A percentile compares a stretch with the other conserved stretches of the same genome.
Conservation (phyloP, 2,888 invertebrate species). For the Brachynemurus nebulosus region DNA sequence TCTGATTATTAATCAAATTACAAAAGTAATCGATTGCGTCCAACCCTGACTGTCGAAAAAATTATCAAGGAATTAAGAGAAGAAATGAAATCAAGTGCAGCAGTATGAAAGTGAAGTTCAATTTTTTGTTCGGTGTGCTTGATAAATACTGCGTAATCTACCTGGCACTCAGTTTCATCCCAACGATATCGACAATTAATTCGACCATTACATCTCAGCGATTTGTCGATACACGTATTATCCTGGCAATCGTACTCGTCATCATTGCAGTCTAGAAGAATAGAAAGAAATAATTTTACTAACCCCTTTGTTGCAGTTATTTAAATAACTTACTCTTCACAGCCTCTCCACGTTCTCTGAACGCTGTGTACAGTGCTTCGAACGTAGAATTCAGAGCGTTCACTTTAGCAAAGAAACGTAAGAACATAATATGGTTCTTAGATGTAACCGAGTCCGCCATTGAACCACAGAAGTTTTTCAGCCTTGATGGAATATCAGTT, state of each 20-base stretch:
- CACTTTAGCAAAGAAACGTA: constrained; percentile 56
- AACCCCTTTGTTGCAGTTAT: neutral
- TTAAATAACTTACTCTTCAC: constrained; percentile 30
- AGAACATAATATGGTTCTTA: constrained; percentile 51
- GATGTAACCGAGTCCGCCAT: constrained; percentile 65
- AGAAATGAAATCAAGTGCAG: too few species aligned
- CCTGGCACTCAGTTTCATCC: constrained; percentile 55
- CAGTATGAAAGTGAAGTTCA: too few species aligned
- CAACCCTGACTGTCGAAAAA: too few species aligned
- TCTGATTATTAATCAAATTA: too few species aligned
- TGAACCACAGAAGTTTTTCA: constrained; percentile 70
- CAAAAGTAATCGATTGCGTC: too few species aligned
- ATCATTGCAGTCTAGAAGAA: constrained; percentile 33
- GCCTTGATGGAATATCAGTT: constrained; percentile 45
- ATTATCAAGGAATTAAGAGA: too few species aligned
- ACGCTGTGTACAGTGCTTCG: constrained; percentile 60
- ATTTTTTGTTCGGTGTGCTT: neutral
- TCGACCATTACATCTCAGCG: constrained; percentile 55
- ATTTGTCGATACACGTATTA: constrained; percentile 62
- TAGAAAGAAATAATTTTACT: too few species aligned
- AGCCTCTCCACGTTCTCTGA: constrained; percentile 40
- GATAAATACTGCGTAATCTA: constrained; percentile 24
- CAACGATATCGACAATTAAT: constrained; percentile 72
- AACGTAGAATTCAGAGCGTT: constrained; percentile 48
- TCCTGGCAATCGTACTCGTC: constrained; percentile 77